A percentile compares a stretch with the other conserved stretches of the same genome.
These are phyloP conservation scores for Botia kubotai DNA, from an alignment of 2,797 vertebrate genomes.

Conservation along the genomic window DNA sequence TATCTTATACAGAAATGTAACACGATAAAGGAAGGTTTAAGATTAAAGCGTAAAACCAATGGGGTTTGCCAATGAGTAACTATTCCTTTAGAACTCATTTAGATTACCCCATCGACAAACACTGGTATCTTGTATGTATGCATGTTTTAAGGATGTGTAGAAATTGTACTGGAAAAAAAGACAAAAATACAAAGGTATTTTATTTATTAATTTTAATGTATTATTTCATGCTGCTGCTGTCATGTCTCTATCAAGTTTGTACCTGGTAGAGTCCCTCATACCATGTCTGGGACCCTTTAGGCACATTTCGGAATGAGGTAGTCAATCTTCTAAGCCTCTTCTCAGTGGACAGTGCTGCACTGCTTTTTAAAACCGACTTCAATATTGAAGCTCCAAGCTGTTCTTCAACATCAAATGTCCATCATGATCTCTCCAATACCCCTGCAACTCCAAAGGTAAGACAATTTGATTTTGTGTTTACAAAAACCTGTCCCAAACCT, in stretches of 20 bases:
- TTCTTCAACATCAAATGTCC: constrained; percentile 24
- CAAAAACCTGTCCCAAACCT: background rate
- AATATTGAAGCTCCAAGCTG: constrained; percentile 1
- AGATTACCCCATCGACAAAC: too few species aligned
- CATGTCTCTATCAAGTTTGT: background rate
- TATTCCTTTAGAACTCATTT: too few species aligned
- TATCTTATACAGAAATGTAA: background rate
- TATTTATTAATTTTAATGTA: too few species aligned
- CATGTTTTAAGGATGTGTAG: too few species aligned
- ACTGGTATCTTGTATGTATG: too few species aligned
- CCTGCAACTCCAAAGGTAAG: constrained; percentile 1
- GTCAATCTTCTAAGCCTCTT: background rate
- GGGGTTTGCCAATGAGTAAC: too few species aligned
- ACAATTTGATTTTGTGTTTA: constrained; percentile 28
- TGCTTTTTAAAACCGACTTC: background rate
- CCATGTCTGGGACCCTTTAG: background rate
- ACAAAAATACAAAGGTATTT: too few species aligned
- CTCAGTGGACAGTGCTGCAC: background rate
- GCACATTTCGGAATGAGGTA: constrained; percentile 7
- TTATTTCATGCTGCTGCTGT: too few species aligned
- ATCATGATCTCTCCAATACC: background rate
- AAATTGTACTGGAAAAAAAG: too few species aligned
- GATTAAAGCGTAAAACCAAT: background rate
- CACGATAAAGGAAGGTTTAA: background rate
- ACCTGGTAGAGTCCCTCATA: background rate